These are phyloP conservation scores for Homalodisca vitripennis DNA, from an alignment of 1,140 invertebrate genomes.

Conservation along the genomic window DNA sequence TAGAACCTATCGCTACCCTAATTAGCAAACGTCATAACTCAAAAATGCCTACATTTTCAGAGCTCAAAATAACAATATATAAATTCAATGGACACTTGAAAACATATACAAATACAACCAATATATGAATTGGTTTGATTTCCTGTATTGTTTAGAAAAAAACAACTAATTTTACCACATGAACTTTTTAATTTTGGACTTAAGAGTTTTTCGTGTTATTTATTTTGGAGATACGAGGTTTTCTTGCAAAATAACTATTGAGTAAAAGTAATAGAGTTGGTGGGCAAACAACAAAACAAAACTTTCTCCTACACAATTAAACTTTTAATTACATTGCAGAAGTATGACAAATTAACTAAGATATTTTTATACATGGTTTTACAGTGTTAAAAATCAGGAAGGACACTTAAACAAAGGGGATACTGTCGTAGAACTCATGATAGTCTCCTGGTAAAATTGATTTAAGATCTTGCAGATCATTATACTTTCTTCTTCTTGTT, in stretches of 20 bases:
- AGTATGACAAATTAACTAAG: background rate
- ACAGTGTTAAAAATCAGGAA: background rate
- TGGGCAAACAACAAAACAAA: no score
- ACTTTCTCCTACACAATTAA: background rate
- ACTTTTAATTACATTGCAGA: background rate
- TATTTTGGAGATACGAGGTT: no score
- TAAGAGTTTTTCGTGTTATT: conserved; percentile 9
- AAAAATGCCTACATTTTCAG: conserved; percentile 1
- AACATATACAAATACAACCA: background rate
- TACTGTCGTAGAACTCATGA: no score
- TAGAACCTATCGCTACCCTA: conserved; percentile 10
- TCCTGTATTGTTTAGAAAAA: background rate
- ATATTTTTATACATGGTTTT: no score
- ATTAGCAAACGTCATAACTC: conserved; percentile 5
- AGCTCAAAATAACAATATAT: no score
- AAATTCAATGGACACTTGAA: background rate
- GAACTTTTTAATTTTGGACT: background rate
- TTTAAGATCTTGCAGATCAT: conserved; percentile 29
- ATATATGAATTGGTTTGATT: background rate
- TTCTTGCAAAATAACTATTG: background rate
- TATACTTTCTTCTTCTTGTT: conserved; percentile 30
- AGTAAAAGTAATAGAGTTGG: background rate
- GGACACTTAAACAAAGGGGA: conserved; percentile 4
- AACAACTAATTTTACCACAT: background rate
- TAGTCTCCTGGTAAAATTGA: no score